phyloP scores from a whole-genome alignment of 2,797 vertebrate species.

The Lepidocolaptes lacrymiger region DNA sequence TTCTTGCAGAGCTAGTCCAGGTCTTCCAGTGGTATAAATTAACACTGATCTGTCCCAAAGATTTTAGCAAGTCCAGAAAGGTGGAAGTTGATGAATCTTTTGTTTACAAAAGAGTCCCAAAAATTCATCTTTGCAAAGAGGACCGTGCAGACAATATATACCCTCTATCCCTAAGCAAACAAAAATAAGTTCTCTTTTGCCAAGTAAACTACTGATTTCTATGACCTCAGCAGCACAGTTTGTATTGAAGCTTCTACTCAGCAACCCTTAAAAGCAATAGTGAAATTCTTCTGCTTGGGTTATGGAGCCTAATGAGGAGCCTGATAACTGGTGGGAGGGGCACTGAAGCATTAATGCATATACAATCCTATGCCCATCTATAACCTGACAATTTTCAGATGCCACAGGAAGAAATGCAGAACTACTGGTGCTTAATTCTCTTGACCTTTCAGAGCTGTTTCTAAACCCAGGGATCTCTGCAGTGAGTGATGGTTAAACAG shows the following conservation, averaged over 20 bases:
- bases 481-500: neutral
- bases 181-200: constrained; percentile 25
- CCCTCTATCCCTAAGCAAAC: neutral
- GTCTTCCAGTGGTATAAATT: neutral
- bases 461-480: neutral
- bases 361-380: constrained; percentile 42
- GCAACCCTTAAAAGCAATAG: constrained; percentile 63
- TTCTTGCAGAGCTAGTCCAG: neutral
- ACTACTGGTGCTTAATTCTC: neutral
- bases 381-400: constrained; percentile 44
- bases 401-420: neutral
- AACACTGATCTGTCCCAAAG: neutral
- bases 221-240: neutral
- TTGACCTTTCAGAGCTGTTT: constrained; percentile 8
- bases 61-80: neutral
- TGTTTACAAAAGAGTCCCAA: neutral
- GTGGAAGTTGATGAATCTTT: neutral
- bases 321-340: constrained; percentile 63
- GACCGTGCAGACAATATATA: neutral
- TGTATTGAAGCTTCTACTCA: constrained; percentile 56
- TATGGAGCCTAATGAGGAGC: constrained; percentile 63
- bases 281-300: constrained; percentile 73
- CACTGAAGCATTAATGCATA: constrained; percentile 67
- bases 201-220: constrained; percentile 16
- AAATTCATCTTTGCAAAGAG: neutral